Evolutionary conservation across 2,888 invertebrate species (phyloP).

Genomic region (Galerucella calmariensis): DNA sequence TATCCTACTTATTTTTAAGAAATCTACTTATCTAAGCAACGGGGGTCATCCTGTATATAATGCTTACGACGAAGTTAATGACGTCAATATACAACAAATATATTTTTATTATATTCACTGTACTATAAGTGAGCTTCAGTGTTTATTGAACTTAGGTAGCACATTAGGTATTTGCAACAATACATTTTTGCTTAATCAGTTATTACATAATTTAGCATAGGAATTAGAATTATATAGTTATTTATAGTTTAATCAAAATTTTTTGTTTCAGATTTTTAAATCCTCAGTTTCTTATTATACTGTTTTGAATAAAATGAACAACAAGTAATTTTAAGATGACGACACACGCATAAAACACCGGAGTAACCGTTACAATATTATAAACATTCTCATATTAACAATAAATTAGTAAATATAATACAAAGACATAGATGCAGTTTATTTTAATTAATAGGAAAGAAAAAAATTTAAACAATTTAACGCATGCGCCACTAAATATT

Average conservation of each 20-base stretch:
- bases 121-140: too few relatives aligned
- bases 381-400: neutral
- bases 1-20: too few relatives aligned
- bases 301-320: constrained; percentile 11
- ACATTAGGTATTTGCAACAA: too few relatives aligned
- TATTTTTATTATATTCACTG: too few relatives aligned
- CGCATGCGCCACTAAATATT: neutral
- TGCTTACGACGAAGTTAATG: too few relatives aligned
- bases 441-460: neutral
- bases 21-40: too few relatives aligned
- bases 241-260: neutral
- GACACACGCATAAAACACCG: too few relatives aligned
- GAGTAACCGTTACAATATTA: neutral
- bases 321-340: neutral
- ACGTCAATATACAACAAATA: too few relatives aligned
- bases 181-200: too few relatives aligned
- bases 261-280: constrained; percentile 19
- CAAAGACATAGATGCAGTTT: neutral
- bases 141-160: too few relatives aligned
- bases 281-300: constrained; percentile 20
- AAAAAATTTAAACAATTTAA: neutral
- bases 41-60: too few relatives aligned
- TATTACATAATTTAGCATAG: neutral
- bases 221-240: neutral
- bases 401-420: neutral